Evolutionary conservation across 1,140 invertebrate genomes (phyloP).

Genomic region (Mamestra configurata): DNA sequence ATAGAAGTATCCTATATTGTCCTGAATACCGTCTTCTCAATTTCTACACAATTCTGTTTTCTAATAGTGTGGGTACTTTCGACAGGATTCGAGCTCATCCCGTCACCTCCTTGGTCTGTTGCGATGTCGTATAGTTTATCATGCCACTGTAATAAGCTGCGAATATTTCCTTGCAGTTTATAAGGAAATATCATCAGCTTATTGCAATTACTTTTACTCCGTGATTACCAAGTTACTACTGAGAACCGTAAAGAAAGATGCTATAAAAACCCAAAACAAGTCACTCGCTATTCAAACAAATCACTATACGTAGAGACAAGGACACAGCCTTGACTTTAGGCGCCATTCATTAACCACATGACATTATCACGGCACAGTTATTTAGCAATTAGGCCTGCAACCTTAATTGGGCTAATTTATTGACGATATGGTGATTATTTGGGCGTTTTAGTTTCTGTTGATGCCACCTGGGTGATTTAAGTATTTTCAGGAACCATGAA

Average conservation of each 20-base stretch:
- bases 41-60: too few relatives aligned
- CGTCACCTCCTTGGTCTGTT: too few relatives aligned
- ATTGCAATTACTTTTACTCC: too few relatives aligned
- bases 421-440: not conserved
- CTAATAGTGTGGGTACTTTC: too few relatives aligned
- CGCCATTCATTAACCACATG: not conserved
- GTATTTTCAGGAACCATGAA: not conserved
- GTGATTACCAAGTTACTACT: not conserved
- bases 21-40: too few relatives aligned
- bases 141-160: too few relatives aligned
- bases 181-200: too few relatives aligned
- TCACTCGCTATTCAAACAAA: not conserved
- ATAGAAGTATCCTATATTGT: too few relatives aligned
- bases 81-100: too few relatives aligned
- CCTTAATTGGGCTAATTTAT: slow-evolving; percentile 11
- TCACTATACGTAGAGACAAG: not conserved
- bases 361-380: slow-evolving; percentile 14
- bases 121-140: too few relatives aligned
- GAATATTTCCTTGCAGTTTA: too few relatives aligned
- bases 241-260: not conserved
- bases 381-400: slow-evolving; percentile 11
- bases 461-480: not conserved
- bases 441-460: not conserved
- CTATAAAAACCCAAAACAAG: slow-evolving; percentile 18
- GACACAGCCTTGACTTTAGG: slow-evolving; percentile 25